These are phyloP conservation scores for Psylliodes chrysocephalus DNA, from an alignment of 2,888 invertebrate genomes.

Conservation along the genomic window DNA sequence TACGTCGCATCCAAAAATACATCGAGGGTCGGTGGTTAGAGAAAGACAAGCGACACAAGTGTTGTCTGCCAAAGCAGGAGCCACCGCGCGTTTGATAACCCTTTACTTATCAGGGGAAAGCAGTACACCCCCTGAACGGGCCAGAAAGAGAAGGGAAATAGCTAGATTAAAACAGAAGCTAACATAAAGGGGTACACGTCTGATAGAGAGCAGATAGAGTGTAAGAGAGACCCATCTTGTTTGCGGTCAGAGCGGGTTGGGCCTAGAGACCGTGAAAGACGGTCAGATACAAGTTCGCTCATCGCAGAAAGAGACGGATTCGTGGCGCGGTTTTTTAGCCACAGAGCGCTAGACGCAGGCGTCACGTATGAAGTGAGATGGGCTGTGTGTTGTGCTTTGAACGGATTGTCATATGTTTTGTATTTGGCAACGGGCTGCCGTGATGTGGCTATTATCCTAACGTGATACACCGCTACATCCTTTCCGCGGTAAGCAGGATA, in stretches of 20 bases:
- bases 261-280: conserved; percentile 75
- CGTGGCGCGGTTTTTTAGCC: conserved; percentile 66
- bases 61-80: conserved; percentile 59
- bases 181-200: conserved; percentile 63
- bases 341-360: conserved; percentile 60
- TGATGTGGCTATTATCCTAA: conserved; percentile 62
- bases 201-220: conserved; percentile 64
- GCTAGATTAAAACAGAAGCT: conserved; percentile 65
- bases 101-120: conserved; percentile 64
- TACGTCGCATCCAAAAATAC: conserved; percentile 54
- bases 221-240: conserved; percentile 71
- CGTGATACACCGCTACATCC: conserved; percentile 45
- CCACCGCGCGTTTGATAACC: conserved; percentile 65
- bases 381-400: conserved; percentile 39
- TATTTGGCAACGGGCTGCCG: conserved; percentile 58
- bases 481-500: conserved; percentile 44
- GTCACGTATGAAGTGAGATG: conserved; percentile 58
- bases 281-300: conserved; percentile 73
- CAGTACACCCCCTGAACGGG: conserved; percentile 41
- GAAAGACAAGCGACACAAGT: conserved; percentile 50
- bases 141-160: conserved; percentile 55
- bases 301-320: conserved; percentile 59
- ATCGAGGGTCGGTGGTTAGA: conserved; percentile 48
- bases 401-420: conserved; percentile 59
- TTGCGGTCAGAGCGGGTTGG: conserved; percentile 77